Conservation (phyloP, 2,113 vertebrate species). For the Cyanoramphus novaezelandiae region DNA sequence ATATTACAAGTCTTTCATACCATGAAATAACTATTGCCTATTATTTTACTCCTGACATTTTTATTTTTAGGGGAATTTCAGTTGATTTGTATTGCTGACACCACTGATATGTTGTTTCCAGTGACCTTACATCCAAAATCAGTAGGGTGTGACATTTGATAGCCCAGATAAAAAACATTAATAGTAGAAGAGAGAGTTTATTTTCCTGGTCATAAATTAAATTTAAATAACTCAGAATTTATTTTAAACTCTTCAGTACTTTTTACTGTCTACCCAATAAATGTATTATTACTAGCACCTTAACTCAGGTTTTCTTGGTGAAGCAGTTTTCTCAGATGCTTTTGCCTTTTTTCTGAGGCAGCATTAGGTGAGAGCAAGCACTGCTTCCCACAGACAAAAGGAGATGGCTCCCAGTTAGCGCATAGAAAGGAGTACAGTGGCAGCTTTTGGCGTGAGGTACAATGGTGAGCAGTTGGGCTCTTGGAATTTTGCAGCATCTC, state of each 20-base stretch:
- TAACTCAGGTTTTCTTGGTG: constrained; percentile 40
- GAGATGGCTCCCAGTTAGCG: not conserved
- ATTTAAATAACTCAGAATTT: constrained; percentile 82
- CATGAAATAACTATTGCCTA: constrained; percentile 84
- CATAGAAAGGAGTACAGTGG: not conserved
- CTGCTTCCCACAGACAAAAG: not conserved
- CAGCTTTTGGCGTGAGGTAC: not conserved
- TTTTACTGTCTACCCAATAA: constrained; percentile 80
- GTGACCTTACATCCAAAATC: constrained; percentile 84
- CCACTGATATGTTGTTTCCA: constrained; percentile 82
- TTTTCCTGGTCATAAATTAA: constrained; percentile 84
- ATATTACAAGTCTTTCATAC: constrained; percentile 77
- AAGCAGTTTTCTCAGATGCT: constrained; percentile 18
- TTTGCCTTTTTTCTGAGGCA: not conserved
- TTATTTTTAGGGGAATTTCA: constrained; percentile 83
- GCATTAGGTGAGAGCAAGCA: not conserved
- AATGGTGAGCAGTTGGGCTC: not conserved
- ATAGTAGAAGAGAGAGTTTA: constrained; percentile 77
- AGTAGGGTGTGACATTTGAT: constrained; percentile 82
- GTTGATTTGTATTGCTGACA: constrained; percentile 82
- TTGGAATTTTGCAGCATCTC: not conserved
- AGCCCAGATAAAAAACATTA: constrained; percentile 81
- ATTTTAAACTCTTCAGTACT: constrained; percentile 82
- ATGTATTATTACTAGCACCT: constrained; percentile 70
- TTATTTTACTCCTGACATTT: constrained; percentile 83